These are phyloP conservation scores for Sinocyclocheilus anshuiensis DNA, from an alignment of 2,113 vertebrate species.

Conservation along the genomic window DNA sequence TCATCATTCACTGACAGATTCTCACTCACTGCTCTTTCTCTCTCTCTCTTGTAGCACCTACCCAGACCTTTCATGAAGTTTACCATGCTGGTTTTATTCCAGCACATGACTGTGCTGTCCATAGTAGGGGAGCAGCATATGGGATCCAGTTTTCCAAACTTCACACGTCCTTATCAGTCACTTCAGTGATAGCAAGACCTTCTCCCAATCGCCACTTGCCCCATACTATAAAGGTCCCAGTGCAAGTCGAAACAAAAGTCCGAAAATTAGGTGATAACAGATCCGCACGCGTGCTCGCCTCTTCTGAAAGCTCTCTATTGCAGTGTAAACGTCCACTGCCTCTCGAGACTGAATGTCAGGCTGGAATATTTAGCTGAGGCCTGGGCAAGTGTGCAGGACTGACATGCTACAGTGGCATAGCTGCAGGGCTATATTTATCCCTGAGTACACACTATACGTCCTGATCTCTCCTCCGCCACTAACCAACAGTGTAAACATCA, in stretches of 20 bases:
- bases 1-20: not conserved
- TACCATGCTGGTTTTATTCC: slow-evolving; percentile 91
- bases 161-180: slow-evolving; percentile 37
- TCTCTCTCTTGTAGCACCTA: slow-evolving; percentile 75
- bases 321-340: slow-evolving; percentile 73
- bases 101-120: slow-evolving; percentile 89
- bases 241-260: not conserved
- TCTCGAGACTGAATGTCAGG: slow-evolving; percentile 84
- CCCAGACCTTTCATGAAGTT: slow-evolving; percentile 94
- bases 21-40: not conserved
- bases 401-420: slow-evolving; percentile 80
- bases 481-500: slow-evolving; percentile 55
- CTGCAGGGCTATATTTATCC: slow-evolving; percentile 92
- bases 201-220: slow-evolving; percentile 16
- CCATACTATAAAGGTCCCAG: not conserved
- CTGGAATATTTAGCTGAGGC: slow-evolving; percentile 90
- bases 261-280: slow-evolving; percentile 14
- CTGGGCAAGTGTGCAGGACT: slow-evolving; percentile 82
- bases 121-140: slow-evolving; percentile 73
- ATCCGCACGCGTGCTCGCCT: slow-evolving; percentile 47
- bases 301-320: slow-evolving; percentile 60
- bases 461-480: slow-evolving; percentile 81
- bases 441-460: slow-evolving; percentile 86
- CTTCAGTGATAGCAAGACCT: slow-evolving; percentile 50
- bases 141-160: slow-evolving; percentile 63